Conservation (phyloP, 2,888 invertebrate species). For the Iselma pallidipennis region DNA sequence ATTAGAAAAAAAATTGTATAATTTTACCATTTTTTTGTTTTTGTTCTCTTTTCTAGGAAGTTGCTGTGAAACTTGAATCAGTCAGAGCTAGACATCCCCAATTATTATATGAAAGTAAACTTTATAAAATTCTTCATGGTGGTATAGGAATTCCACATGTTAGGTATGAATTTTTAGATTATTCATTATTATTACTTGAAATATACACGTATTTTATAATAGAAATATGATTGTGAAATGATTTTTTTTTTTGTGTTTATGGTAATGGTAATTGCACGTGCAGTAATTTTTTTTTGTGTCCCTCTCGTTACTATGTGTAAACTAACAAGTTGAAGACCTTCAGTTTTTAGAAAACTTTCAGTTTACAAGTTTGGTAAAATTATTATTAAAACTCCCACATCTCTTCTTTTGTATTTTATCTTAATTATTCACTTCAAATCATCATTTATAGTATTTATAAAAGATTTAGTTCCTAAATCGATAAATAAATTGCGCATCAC, state of each 20-base stretch:
- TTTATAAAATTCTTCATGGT: conserved; percentile 98
- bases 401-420: no score
- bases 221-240: not conserved
- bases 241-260: no score
- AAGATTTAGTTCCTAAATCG: not conserved
- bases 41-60: conserved; percentile 71
- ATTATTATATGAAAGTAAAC: conserved; percentile 97
- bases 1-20: not conserved
- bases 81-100: conserved; percentile 97
- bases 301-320: no score
- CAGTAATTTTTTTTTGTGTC: no score
- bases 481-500: not conserved
- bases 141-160: conserved; percentile 96
- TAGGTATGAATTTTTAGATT: conserved; percentile 65
- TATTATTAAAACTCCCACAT: not conserved
- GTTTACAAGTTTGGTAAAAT: not conserved
- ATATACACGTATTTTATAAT: no score
- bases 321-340: not conserved
- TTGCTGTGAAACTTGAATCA: conserved; percentile 98
- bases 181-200: no score
- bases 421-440: not conserved
- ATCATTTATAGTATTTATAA: not conserved
- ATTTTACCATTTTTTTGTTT: conserved; percentile 12
- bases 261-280: not conserved
- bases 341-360: not conserved